Conservation (phyloP, 2,797 vertebrate genomes). For the Synaphobranchus kaupii region DNA sequence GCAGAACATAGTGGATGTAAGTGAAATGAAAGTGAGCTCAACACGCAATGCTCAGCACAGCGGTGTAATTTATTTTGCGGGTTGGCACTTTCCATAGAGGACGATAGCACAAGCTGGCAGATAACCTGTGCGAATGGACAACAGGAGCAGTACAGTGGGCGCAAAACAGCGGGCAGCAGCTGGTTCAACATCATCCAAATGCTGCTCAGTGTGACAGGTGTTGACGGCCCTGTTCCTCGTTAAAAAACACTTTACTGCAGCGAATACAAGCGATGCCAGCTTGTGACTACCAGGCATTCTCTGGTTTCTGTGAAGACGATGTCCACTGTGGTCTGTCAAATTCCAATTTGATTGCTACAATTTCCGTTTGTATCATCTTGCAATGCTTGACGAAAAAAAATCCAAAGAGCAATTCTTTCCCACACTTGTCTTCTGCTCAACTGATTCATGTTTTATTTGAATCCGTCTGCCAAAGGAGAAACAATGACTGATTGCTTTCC, state of each 20-base stretch:
- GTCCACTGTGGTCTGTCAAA: slow-evolving; percentile 34
- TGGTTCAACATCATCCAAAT: slow-evolving; percentile 24
- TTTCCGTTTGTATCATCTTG: slow-evolving; percentile 29
- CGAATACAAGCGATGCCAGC: not conserved
- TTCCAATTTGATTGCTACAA: slow-evolving; percentile 42
- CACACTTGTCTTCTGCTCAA: slow-evolving; percentile 27
- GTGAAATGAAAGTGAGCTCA: not conserved
- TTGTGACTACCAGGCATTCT: slow-evolving; percentile 12
- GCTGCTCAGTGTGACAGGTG: slow-evolving; percentile 37
- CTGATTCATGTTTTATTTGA: slow-evolving; percentile 12
- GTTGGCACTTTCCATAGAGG: not conserved
- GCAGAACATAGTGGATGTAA: not conserved
- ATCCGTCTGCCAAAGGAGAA: slow-evolving; percentile 1
- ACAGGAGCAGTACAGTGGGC: not conserved
- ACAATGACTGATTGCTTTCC: not conserved
- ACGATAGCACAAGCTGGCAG: not conserved
- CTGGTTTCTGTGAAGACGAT: slow-evolving; percentile 19
- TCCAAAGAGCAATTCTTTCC: not conserved
- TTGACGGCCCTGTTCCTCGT: slow-evolving; percentile 5
- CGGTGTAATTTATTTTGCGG: not conserved
- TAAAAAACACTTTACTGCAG: slow-evolving; percentile 18
- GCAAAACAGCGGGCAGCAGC: not conserved
- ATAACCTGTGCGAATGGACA: not conserved
- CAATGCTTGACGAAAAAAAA: slow-evolving; percentile 19
- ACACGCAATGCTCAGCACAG: not conserved